phyloP scores from a whole-genome alignment of 2,888 invertebrate genomes.

The Rapana venosa region DNA sequence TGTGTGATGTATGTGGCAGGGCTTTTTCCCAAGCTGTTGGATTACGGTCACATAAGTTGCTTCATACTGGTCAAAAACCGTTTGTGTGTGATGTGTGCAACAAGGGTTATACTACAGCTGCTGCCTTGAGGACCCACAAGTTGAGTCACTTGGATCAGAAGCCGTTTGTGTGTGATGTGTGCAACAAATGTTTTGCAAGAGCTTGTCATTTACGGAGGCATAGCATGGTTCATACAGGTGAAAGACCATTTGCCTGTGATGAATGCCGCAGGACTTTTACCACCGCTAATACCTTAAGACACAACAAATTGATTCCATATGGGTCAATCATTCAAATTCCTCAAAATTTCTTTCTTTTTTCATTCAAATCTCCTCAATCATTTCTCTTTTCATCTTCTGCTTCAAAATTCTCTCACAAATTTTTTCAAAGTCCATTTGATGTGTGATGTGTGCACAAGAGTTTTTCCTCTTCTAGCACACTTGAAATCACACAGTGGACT shows the following conservation, averaged over 20 bases:
- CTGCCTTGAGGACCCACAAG: slow-evolving; percentile 11
- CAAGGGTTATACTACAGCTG: not conserved
- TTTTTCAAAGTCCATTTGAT: not conserved
- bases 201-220: not conserved
- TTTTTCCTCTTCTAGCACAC: not conserved
- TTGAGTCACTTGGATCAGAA: not conserved
- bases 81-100: slow-evolving; percentile 11
- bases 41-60: not conserved
- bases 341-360: no score
- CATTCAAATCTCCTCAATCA: no score
- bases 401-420: no score
- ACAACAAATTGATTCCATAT: not conserved
- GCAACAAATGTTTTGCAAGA: not conserved
- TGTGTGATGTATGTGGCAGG: slow-evolving; percentile 30
- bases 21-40: not conserved
- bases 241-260: not conserved
- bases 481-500: not conserved
- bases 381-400: no score
- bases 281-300: not conserved
- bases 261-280: not conserved
- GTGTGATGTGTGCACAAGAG: not conserved
- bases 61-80: slow-evolving; percentile 22
- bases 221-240: not conserved
- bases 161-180: slow-evolving; percentile 1
- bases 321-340: not conserved